Percentiles rank a stretch among this genome's conserved stretches.
These are phyloP conservation scores for Ellobius talpinus DNA, from an alignment of 2,113 vertebrate species.

Conservation along the genomic window DNA sequence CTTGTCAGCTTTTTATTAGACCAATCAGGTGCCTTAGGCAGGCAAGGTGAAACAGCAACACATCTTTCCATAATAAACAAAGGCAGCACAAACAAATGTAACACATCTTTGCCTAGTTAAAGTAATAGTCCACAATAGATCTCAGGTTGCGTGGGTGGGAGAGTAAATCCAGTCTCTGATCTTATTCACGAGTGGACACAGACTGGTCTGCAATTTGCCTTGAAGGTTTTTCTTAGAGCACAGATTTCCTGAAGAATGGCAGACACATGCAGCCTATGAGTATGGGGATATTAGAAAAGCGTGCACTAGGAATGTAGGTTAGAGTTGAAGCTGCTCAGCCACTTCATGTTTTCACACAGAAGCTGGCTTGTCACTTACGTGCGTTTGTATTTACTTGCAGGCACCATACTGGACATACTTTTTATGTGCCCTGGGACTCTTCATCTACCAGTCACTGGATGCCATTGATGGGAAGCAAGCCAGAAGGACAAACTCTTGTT, in stretches of 20 bases:
- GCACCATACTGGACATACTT: conserved; percentile 95
- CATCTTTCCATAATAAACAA: neutral
- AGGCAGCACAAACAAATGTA: neutral
- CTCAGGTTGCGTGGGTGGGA: neutral
- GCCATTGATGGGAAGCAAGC: conserved; percentile 99
- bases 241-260: neutral
- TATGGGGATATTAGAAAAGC: neutral
- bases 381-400: conserved; percentile 84
- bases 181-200: neutral
- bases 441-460: conserved; percentile 98
- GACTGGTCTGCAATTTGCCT: neutral
- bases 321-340: neutral
- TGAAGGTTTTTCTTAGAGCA: neutral
- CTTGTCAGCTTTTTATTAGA: neutral
- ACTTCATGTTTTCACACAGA: neutral
- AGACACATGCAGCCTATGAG: neutral
- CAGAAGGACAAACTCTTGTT: conserved; percentile 96
- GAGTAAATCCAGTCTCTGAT: neutral
- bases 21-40: neutral
- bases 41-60: neutral
- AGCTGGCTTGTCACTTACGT: conserved; percentile 44
- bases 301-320: neutral
- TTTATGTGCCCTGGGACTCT: conserved; percentile 93
- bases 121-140: neutral
- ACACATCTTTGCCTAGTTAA: neutral